Conservation (phyloP, 2,797 vertebrate genomes). For the Anguilla megastoma region DNA sequence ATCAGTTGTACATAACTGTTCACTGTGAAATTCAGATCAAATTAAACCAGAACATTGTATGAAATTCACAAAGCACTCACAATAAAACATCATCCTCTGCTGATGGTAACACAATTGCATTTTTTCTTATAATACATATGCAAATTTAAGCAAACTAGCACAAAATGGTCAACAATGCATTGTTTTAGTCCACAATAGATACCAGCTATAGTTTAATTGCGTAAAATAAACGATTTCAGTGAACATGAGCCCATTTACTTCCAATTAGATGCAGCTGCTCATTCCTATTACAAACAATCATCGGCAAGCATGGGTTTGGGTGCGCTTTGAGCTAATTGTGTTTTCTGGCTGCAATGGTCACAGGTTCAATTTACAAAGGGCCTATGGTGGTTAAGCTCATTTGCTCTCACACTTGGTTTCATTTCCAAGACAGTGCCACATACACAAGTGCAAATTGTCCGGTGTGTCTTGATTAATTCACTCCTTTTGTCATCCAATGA, state of each 20-base stretch:
- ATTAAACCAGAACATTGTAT: too few relatives aligned
- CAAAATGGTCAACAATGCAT: too few relatives aligned
- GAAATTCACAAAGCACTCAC: too few relatives aligned
- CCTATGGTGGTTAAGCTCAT: too few relatives aligned
- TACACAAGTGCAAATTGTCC: not conserved
- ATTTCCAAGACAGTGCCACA: not conserved
- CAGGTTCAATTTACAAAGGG: not conserved
- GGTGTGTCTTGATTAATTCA: constrained; percentile 12
- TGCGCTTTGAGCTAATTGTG: not conserved
- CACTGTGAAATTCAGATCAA: too few relatives aligned
- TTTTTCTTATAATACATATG: too few relatives aligned
- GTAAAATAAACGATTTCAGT: not conserved
- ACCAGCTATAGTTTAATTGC: too few relatives aligned
- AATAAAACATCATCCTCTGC: too few relatives aligned
- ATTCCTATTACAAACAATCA: not conserved
- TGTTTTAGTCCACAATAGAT: too few relatives aligned
- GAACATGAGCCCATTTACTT: not conserved
- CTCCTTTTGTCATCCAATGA: not conserved
- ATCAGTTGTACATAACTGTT: too few relatives aligned
- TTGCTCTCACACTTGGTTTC: not conserved
- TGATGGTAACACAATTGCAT: too few relatives aligned
- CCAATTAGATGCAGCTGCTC: not conserved
- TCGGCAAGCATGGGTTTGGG: not conserved
- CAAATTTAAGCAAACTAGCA: too few relatives aligned
- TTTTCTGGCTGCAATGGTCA: not conserved